Evolutionary conservation across 2,113 vertebrate species (phyloP).

Genomic region (Xiphophorus couchianus): DNA sequence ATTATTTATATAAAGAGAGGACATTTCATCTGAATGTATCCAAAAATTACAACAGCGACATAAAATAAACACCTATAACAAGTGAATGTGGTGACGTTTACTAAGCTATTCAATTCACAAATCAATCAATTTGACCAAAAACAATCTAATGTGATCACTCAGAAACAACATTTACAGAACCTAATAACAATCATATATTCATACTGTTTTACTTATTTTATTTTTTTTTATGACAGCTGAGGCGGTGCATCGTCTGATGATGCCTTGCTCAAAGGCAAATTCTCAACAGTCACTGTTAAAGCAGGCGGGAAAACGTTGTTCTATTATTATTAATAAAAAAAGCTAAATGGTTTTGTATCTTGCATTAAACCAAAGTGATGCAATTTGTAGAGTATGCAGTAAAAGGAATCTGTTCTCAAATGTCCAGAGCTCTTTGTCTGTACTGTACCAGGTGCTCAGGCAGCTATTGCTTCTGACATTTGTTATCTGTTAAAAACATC

Average conservation of each 20-base stretch:
- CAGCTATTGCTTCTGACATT: slow-evolving; percentile 74
- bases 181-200: background rate
- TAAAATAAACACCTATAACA: background rate
- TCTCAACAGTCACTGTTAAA: background rate
- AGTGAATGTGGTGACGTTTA: background rate
- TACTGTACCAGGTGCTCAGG: slow-evolving; percentile 76
- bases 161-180: background rate
- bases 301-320: background rate
- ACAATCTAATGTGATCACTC: background rate
- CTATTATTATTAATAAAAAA: background rate
- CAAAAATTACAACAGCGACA: background rate
- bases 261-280: background rate
- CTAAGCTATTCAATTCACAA: background rate
- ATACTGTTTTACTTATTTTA: no score
- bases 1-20: background rate
- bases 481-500: slow-evolving; percentile 81
- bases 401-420: slow-evolving; percentile 30
- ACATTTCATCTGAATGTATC: background rate
- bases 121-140: background rate
- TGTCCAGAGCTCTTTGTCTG: slow-evolving; percentile 57
- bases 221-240: background rate
- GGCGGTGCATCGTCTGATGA: background rate
- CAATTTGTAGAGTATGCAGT: background rate
- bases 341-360: background rate
- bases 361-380: background rate